Evolutionary conservation across 2,888 invertebrate species (phyloP).

Genomic region (Polymixis flavicincta): DNA sequence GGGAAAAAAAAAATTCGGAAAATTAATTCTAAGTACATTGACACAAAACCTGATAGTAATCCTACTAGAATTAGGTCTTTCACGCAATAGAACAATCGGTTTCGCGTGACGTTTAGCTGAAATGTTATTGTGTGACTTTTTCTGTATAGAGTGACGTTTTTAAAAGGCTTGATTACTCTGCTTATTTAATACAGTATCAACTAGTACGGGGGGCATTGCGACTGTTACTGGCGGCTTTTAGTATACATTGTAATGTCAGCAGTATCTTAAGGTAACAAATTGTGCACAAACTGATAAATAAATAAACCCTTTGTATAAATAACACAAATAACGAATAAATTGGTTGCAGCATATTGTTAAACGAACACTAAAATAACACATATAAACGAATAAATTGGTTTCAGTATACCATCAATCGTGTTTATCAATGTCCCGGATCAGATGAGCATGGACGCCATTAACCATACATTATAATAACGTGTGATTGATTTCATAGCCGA

Average conservation of each 20-base stretch:
- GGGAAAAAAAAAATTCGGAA: background rate
- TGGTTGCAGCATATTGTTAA: constrained; percentile 4
- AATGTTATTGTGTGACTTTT: background rate
- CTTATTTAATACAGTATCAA: too few relatives aligned
- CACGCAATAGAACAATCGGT: background rate
- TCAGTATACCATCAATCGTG: constrained; percentile 48
- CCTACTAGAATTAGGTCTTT: background rate
- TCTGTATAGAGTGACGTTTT: background rate
- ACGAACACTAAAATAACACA: too few relatives aligned
- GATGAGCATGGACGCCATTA: constrained; percentile 49
- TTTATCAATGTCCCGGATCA: constrained; percentile 55
- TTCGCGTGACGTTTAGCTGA: background rate
- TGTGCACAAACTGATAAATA: too few relatives aligned
- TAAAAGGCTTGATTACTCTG: background rate
- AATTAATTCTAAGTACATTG: background rate
- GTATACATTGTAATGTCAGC: too few relatives aligned
- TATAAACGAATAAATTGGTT: constrained; percentile 29
- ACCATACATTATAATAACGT: constrained; percentile 51
- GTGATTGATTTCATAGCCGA: constrained; percentile 54
- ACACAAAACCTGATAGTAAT: background rate
- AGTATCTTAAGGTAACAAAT: too few relatives aligned
- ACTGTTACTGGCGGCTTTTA: too few relatives aligned
- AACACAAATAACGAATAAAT: constrained; percentile 28
- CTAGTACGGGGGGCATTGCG: too few relatives aligned
- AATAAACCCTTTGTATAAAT: background rate